Evolutionary conservation across 92 coral and sea anemone species (phyloP), one percentile per base, ranked within the genome.

Genomic region (Zoanthus sociatus): DNA sequence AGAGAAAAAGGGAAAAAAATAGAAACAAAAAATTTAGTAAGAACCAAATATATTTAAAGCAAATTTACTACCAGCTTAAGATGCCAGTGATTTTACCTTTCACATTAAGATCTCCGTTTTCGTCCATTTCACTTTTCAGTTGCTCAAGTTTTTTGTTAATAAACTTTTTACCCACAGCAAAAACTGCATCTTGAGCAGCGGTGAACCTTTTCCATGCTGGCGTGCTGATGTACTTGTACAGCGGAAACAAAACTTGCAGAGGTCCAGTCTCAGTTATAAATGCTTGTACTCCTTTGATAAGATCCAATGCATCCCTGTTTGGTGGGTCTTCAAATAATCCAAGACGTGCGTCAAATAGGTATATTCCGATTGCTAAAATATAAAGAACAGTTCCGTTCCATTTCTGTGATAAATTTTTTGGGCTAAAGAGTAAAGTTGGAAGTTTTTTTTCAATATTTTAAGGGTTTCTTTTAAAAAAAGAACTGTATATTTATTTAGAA

Each of bases 281-380:
- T 12, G 84, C 72, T 46, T 32, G 53, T 3, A 79, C 84, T n/a
- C 68, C 68, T 17, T 79, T 53, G n/a, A 79, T 79, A 18, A 79
- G 73, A n/a, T 21, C 50, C 7, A 79, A 61, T 32, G 84, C 72
- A 44, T 79, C 84, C 42, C 42, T 50, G 9, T 79, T 44, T 18
- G 84, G 84, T 45, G 73, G 84, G 42, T 79, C 73, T 6, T 79
- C 73, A 45, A 56, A 79, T 71, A 79, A 79, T 13, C 84, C 84
- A 37, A 79, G 6, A 37, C 84, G 73, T 14, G 84, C 9, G 18
- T 79, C 84, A 63, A 79, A 79, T 5, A 79, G 21, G 63, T 63
- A 79, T 11, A 73, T 79, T 63, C 37, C 73, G 63, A 79, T 79
- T 7, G 84, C 84, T 79, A 48, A 63, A 79, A 47, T 30, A 18